Conservation (phyloP, 37 sponge, comb jelly and placozoan genomes). For the Geodia barretti region DNA sequence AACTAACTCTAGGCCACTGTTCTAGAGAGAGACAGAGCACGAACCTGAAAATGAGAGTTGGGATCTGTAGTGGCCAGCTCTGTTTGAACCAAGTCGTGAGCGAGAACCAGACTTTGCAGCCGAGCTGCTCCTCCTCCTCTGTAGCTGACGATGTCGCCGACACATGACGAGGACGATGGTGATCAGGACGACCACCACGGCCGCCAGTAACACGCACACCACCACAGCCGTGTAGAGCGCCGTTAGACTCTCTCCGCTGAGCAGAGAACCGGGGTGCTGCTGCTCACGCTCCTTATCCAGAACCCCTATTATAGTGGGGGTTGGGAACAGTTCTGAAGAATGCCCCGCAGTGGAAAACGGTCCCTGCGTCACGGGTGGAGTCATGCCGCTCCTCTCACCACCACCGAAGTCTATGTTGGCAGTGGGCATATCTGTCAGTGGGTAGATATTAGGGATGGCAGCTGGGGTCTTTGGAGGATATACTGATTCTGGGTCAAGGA, state of each 20-base stretch:
- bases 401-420: neutral
- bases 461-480: neutral
- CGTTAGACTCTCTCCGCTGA: neutral
- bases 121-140: too few relatives aligned
- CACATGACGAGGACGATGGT: neutral
- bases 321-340: neutral
- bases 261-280: neutral
- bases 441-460: too few relatives aligned
- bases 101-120: neutral
- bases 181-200: neutral
- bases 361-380: neutral
- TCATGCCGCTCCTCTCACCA: too few relatives aligned
- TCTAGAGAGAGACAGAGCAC: too few relatives aligned
- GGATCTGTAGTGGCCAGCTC: neutral
- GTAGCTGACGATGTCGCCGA: neutral
- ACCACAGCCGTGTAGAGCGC: neutral
- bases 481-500: neutral
- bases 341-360: neutral
- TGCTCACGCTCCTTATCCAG: neutral
- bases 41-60: neutral
- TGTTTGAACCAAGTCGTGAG: neutral
- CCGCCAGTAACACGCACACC: neutral
- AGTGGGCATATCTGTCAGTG: neutral
- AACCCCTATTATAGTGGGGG: too few relatives aligned
- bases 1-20: too few relatives aligned